Base-by-base conservation (phyloP, 2,113 vertebrate species). In the Osmerus eperlanus region DNA sequence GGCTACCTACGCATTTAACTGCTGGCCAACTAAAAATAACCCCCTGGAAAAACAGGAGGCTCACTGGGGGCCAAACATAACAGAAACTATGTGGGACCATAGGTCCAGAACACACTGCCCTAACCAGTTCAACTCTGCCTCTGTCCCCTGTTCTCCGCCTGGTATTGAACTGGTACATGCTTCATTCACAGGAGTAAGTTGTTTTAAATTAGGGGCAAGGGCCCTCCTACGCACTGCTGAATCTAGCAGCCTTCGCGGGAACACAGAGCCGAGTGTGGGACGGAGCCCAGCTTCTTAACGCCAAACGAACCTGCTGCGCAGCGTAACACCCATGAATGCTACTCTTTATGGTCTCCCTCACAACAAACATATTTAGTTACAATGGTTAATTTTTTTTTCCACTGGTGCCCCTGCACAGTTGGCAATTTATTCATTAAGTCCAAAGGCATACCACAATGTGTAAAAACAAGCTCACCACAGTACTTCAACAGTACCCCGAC, bases 11-110 rank as follows among this genome's bases (percentile, higher is more conserved):
- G 81, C 82, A 84, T 90, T 90, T 90, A 91, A 87, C 89, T 87
- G 67, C 83, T 69, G 81, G 80, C 78, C 67, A 83, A 80, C 90
- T 87, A 86, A 91, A 93, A 93, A 92, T 91, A 92, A 78, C 73
- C 78, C 71, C 79, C 80, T 80, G 83, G 86, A 86, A 83, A 88
- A 92, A 92, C 91, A 91, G 87, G 82, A 86, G 83, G 81, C 47
- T n/a, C 36, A 79, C 76, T 71, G 83, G 76, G 16, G 85, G 87
- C 88, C 85, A 87, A 89, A 73, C 81, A 84, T 82, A 91, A 88
- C 81, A 87, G 84, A 90, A 89, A 87, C 78, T 76, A 68, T 87
- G 73, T 82, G 78, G 81, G 81, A 74, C 78, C 71, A 81, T 66
- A 75, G 81, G 81, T 82, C 74, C 75, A 78, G 82, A 81, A 85